These are phyloP conservation scores for Scyliorhinus canicula DNA, from an alignment of 2,797 vertebrate genomes.

Conservation along the genomic window DNA sequence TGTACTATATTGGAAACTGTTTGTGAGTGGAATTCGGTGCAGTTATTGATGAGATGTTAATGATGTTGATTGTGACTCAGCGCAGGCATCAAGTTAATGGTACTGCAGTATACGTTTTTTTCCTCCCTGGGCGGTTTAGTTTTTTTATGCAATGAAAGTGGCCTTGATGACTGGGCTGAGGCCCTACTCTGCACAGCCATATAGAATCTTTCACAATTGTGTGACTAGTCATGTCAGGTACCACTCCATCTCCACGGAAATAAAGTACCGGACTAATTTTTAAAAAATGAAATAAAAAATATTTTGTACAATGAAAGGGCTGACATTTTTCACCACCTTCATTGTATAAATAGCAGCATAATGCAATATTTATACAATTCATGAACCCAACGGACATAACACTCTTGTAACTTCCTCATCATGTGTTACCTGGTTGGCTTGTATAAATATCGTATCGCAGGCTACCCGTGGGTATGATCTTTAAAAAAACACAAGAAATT, in stretches of 20 bases:
- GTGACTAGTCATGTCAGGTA: not conserved
- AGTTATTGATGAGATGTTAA: not conserved
- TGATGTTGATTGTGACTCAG: slow-evolving; percentile 30
- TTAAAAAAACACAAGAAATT: slow-evolving; percentile 30
- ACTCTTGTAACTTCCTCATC: slow-evolving; percentile 17
- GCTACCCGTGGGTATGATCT: slow-evolving; percentile 22
- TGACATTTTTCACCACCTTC: slow-evolving; percentile 8
- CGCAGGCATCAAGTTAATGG: slow-evolving; percentile 30
- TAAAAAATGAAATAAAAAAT: not conserved
- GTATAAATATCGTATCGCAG: slow-evolving; percentile 15
- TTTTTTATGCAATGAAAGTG: slow-evolving; percentile 24
- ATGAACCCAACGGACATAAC: slow-evolving; percentile 22
- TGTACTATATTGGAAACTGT: not conserved
- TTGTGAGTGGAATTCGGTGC: slow-evolving; percentile 8
- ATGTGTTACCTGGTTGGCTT: slow-evolving; percentile 28
- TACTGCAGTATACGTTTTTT: slow-evolving; percentile 26
- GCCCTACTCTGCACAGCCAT: not conserved
- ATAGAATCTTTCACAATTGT: not conserved
- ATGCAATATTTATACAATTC: slow-evolving; percentile 35
- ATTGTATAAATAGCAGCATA: slow-evolving; percentile 31
- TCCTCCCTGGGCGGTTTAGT: slow-evolving; percentile 11
- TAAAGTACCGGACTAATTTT: not conserved
- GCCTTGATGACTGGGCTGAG: slow-evolving; percentile 20
- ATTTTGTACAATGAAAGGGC: slow-evolving; percentile 13
- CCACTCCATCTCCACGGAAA: slow-evolving; percentile 13